Conservation (phyloP, 1,140 invertebrate genomes). For the Cecropterus lyciades region DNA sequence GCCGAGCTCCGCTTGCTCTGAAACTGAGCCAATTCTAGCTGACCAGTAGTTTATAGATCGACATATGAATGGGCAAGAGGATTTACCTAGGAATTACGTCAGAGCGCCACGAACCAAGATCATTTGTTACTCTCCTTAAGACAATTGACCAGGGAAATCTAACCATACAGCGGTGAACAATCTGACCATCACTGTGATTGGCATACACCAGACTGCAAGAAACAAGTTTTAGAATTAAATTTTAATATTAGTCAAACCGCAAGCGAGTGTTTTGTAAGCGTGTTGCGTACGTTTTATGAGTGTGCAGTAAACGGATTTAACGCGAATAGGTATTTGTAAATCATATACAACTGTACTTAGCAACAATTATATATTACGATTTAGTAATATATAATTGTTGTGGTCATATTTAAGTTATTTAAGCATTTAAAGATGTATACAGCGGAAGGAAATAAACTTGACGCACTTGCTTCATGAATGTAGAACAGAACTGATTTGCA, state of each 20-base stretch:
- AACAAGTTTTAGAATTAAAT: constrained; percentile 25
- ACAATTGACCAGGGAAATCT: constrained; percentile 14
- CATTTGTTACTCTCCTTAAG: constrained; percentile 6
- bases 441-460: constrained; percentile 9
- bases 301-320: constrained; percentile 21
- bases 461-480: no score
- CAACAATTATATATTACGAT: constrained; percentile 4
- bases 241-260: constrained; percentile 36
- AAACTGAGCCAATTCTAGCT: constrained; percentile 71
- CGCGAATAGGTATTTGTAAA: constrained; percentile 30
- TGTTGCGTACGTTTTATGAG: constrained; percentile 37
- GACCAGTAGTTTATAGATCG: constrained; percentile 59
- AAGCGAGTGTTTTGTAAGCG: constrained; percentile 36
- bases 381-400: no score
- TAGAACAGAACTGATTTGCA: no score
- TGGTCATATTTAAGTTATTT: not conserved
- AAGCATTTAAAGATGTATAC: not conserved
- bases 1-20: constrained; percentile 54
- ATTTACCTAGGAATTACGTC: constrained; percentile 49
- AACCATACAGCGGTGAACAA: constrained; percentile 13
- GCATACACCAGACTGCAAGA: constrained; percentile 22
- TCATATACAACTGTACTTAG: constrained; percentile 16
- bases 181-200: constrained; percentile 16
- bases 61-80: constrained; percentile 63
- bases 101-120: constrained; percentile 19